These are phyloP conservation scores for Crypturellus tataupa DNA, from an alignment of 2,797 vertebrate genomes.

Conservation along the genomic window DNA sequence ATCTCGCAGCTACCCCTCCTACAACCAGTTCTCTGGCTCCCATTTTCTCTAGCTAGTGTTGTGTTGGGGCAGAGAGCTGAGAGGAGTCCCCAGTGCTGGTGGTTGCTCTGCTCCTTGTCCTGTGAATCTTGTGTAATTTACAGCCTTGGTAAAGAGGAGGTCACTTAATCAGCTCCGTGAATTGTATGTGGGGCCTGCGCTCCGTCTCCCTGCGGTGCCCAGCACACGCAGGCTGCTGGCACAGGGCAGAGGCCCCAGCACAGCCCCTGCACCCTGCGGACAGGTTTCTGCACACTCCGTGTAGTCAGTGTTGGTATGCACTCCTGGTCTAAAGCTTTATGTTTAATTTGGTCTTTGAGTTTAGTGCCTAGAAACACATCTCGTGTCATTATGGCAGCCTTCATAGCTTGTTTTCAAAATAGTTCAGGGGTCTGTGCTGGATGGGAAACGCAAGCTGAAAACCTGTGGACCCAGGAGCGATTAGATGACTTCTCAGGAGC, in stretches of 20 bases:
- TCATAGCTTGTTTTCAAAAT: not conserved
- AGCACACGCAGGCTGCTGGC: too few species aligned
- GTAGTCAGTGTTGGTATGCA: not conserved
- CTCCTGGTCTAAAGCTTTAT: not conserved
- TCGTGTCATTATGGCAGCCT: not conserved
- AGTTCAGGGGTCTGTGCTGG: not conserved
- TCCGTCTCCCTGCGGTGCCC: not conserved
- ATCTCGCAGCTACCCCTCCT: not conserved
- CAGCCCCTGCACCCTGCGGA: not conserved
- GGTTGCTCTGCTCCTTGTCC: not conserved
- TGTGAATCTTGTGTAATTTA: not conserved
- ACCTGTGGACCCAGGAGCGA: not conserved
- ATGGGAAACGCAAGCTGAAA: not conserved
- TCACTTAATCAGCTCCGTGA: not conserved
- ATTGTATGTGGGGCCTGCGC: rapidly evolving
- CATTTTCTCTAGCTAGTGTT: not conserved
- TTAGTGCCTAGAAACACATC: not conserved
- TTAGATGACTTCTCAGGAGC: too few species aligned
- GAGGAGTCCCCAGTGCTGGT: not conserved
- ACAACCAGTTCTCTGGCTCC: not conserved
- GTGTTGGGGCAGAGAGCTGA: not conserved
- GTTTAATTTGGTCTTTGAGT: not conserved
- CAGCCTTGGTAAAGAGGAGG: not conserved
- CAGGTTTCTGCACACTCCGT: not conserved
- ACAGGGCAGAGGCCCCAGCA: too few species aligned